Percentiles rank a stretch among this genome's conserved stretches.
These are phyloP conservation scores for Tenebrosternarchus preto DNA, from an alignment of 2,113 vertebrate genomes.

Conservation along the genomic window DNA sequence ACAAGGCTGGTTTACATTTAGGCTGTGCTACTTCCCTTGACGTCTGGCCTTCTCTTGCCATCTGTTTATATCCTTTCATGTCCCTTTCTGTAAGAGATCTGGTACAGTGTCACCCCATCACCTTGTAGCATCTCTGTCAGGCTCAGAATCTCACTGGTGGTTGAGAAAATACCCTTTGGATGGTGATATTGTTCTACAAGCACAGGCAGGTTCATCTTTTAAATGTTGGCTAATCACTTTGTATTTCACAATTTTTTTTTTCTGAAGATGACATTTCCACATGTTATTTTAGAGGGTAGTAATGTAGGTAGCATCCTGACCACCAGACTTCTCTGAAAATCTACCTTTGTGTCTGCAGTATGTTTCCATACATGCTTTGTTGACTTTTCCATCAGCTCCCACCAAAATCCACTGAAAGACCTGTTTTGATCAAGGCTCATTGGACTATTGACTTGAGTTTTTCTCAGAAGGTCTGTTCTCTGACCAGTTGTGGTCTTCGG, in stretches of 20 bases:
- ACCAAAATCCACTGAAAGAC: slow-evolving; percentile 25
- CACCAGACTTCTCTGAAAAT: slow-evolving; percentile 24
- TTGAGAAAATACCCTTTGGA: neutral
- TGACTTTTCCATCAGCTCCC: slow-evolving; percentile 52
- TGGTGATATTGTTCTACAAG: neutral
- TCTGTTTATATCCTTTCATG: slow-evolving; percentile 42
- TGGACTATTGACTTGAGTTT: slow-evolving; percentile 14
- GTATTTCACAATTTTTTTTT: slow-evolving; percentile 1
- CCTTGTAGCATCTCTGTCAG: slow-evolving; percentile 14
- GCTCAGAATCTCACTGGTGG: neutral
- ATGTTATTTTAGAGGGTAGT: neutral
- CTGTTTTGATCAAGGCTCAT: slow-evolving; percentile 37
- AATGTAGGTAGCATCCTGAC: slow-evolving; percentile 9
- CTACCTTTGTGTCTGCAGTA: slow-evolving; percentile 20
- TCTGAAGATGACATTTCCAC: neutral
- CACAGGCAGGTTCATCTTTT: neutral
- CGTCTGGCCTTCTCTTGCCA: slow-evolving; percentile 38
- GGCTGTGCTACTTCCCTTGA: slow-evolving; percentile 46
- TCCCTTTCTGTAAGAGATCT: slow-evolving; percentile 37
- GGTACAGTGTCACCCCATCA: slow-evolving; percentile 18
- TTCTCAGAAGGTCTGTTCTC: slow-evolving; percentile 37
- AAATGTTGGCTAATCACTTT: neutral
- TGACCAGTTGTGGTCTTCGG: slow-evolving; percentile 25
- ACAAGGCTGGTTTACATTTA: slow-evolving; percentile 47
- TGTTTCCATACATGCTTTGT: slow-evolving; percentile 44